Percentiles rank a stretch among this genome's conserved stretches.
Evolutionary conservation across 2,113 vertebrate genomes (phyloP).

Genomic region (Mustelus asterias): DNA sequence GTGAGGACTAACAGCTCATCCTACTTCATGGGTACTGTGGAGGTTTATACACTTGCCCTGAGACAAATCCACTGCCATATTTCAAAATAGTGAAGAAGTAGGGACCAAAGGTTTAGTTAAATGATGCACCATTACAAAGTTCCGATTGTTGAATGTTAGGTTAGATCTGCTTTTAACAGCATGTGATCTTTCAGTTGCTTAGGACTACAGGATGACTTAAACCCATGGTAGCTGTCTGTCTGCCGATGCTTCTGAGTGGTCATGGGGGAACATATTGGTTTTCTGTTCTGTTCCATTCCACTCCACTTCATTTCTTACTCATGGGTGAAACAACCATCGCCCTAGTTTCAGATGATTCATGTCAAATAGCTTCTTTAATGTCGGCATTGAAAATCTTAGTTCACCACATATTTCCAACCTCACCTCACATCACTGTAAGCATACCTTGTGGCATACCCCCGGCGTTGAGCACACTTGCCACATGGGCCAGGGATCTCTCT

Average conservation of each 20-base stretch:
- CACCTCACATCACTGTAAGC: not conserved
- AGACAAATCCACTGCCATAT: not conserved
- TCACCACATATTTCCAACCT: not conserved
- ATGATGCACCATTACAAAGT: not conserved
- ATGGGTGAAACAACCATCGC: not conserved
- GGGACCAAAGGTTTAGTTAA: not conserved
- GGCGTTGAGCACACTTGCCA: not conserved
- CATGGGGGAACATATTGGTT: not conserved
- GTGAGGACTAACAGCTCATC: not conserved
- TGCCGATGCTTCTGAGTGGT: not conserved
- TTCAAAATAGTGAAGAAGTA: not conserved
- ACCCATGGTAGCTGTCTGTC: not conserved
- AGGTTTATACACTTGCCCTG: not conserved
- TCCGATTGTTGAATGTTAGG: slow-evolving; percentile 19
- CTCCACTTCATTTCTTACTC: not conserved
- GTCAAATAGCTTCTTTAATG: not conserved
- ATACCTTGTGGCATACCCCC: not conserved
- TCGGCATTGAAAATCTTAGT: not conserved
- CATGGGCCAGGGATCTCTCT: not conserved
- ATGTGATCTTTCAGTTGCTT: not conserved
- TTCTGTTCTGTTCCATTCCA: not conserved
- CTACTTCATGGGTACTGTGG: not conserved
- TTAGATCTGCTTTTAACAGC: not conserved
- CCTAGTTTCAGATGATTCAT: not conserved
- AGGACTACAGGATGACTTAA: not conserved